These are phyloP conservation scores for Tauraco erythrolophus DNA, from an alignment of 2,113 vertebrate species.

Conservation along the genomic window DNA sequence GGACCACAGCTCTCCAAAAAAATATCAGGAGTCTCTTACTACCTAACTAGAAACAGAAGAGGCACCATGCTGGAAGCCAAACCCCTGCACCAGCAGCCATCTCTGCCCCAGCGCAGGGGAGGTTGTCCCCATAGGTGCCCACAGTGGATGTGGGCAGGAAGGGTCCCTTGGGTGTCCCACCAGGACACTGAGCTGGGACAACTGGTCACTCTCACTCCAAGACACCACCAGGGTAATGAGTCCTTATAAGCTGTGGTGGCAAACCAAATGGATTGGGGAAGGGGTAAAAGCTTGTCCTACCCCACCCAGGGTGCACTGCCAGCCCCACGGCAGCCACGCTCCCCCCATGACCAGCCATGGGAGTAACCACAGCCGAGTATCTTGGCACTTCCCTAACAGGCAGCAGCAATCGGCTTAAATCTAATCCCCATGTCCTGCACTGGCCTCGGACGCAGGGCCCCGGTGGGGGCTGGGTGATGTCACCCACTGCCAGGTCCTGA, in stretches of 20 bases:
- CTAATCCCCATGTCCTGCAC: slow-evolving; percentile 4
- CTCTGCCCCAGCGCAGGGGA: neutral
- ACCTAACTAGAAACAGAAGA: neutral
- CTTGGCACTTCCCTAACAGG: neutral
- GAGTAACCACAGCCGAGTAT: neutral
- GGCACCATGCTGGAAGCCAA: rapidly evolving
- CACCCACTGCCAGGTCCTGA: neutral
- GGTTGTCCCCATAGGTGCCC: rapidly evolving
- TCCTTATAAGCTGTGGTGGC: neutral
- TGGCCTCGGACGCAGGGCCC: neutral
- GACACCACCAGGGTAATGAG: neutral
- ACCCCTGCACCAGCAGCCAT: rapidly evolving
- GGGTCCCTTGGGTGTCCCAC: neutral
- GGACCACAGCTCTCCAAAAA: neutral
- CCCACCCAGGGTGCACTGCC: rapidly evolving
- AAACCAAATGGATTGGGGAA: neutral
- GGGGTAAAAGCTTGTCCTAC: neutral
- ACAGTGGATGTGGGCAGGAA: neutral
- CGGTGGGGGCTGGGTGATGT: rapidly evolving
- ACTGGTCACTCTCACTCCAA: neutral
- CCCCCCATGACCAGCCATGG: neutral
- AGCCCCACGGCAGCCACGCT: rapidly evolving
- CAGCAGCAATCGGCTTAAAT: slow-evolving; percentile 39
- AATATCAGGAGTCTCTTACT: neutral
- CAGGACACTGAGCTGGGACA: neutral